Evolutionary conservation across 2,888 invertebrate species (phyloP), one percentile per base, ranked within the genome.

Genomic region (Synergus gifuensis): DNA sequence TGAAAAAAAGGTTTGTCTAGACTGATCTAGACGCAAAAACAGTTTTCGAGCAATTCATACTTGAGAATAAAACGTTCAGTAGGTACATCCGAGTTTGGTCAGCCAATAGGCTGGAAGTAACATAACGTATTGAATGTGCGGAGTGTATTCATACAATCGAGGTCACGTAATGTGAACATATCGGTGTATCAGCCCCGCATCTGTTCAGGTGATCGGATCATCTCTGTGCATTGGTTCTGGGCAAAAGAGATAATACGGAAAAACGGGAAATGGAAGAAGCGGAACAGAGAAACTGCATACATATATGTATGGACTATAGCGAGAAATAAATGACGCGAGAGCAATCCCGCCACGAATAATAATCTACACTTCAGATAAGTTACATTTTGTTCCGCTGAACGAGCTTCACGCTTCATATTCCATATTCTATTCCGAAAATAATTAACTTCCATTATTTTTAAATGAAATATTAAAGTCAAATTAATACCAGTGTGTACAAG

Each of bases 331-430:
- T 62, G 76, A 62, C 81, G 78, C 28, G 28, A 28, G 28, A 28
- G 85, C 83, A 86, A 86, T 86, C 84, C 84, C 82, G 79, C 82
- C 81, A 81, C 83, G 83, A 85, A 85, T 85, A 85, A 83, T 85
- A 85, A 86, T 86, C 83, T 81, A 69, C 76, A 78, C 76, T 76
- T 66, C 49, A 77, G 63, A 81, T 86, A 83, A 86, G 81, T 84
- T 73, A 36, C 49, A 36, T 49, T 73, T 14, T 36, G 49, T 54
- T 54, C 73, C 54, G 36, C 49, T 79, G 79, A 80, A 83, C 81
- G 28, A 69, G 22, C 44, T 36, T 49, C 16, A 36, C 22, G 46
- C 49, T 46, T 49, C 36, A 36, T 36, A 63, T 64, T n/a, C 18
- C 64, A 73, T 49, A 54, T 16, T 16, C 49, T 49, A 73, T 54